Evolutionary conservation across 2,113 vertebrate genomes (phyloP).

Genomic region (Deroptyus accipitrinus): DNA sequence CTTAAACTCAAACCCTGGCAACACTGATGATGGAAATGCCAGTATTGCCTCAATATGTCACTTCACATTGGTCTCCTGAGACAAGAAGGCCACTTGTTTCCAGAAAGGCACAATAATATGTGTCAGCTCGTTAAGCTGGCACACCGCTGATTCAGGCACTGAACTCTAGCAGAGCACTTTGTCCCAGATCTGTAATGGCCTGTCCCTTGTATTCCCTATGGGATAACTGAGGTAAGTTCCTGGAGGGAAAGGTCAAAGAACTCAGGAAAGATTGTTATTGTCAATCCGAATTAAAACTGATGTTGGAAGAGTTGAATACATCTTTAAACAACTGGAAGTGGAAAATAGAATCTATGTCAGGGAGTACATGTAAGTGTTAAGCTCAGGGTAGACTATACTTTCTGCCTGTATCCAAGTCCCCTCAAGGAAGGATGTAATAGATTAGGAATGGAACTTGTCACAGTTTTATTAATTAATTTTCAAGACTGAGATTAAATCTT

Average conservation of each 20-base stretch:
- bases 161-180: background rate
- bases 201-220: background rate
- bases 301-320: background rate
- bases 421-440: background rate
- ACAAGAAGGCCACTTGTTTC: slow-evolving; percentile 28
- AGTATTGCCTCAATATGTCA: slow-evolving; percentile 49
- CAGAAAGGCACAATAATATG: slow-evolving; percentile 54
- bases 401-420: background rate
- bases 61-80: slow-evolving; percentile 42
- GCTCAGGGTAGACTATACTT: background rate
- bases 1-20: slow-evolving; percentile 14
- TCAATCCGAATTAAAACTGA: slow-evolving; percentile 10
- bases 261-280: slow-evolving; percentile 44
- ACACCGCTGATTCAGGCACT: slow-evolving; percentile 61
- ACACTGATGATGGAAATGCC: slow-evolving; percentile 24
- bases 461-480: background rate
- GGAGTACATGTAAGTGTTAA: background rate
- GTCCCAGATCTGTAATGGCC: slow-evolving; percentile 16
- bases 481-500: background rate
- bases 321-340: background rate
- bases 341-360: background rate
- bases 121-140: slow-evolving; percentile 66
- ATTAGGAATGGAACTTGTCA: background rate
- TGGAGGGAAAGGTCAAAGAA: slow-evolving; percentile 25
- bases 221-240: background rate